Evolutionary conservation across 2,888 invertebrate species (phyloP).

Genomic region (Thereva nobilitata): DNA sequence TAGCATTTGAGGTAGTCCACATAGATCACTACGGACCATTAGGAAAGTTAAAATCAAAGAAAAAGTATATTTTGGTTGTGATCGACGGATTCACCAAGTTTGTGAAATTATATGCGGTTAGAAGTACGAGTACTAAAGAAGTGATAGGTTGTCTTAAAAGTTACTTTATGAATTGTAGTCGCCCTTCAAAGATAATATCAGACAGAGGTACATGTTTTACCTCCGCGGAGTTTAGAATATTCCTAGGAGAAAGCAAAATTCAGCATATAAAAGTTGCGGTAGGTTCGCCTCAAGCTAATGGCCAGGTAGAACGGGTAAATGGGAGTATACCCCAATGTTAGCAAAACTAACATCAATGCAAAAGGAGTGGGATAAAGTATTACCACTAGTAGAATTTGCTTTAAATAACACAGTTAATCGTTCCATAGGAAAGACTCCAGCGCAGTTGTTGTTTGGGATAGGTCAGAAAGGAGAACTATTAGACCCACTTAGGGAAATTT

Average conservation of each 20-base stretch:
- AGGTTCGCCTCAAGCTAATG: constrained; percentile 43
- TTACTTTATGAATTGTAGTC: constrained; percentile 43
- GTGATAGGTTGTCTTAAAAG: constrained; percentile 46
- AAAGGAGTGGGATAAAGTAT: background rate
- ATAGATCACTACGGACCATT: constrained; percentile 38
- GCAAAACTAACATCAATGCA: background rate
- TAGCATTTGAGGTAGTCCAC: constrained; percentile 44
- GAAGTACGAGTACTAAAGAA: constrained; percentile 42
- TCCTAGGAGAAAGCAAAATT: constrained; percentile 37
- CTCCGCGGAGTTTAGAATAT: constrained; percentile 41
- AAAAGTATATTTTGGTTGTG: constrained; percentile 32
- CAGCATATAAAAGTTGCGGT: constrained; percentile 41
- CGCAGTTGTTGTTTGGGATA: no score
- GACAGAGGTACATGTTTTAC: constrained; percentile 44
- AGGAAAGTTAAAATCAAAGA: constrained; percentile 31
- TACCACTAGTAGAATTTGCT: background rate
- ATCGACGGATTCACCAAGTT: constrained; percentile 40
- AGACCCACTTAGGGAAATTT: no score
- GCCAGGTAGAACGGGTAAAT: constrained; percentile 44
- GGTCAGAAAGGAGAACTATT: no score
- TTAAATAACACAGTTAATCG: background rate
- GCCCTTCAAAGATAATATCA: constrained; percentile 39
- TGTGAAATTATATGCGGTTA: constrained; percentile 34
- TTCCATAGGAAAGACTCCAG: background rate
- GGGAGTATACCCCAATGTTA: background rate